A percentile compares a stretch with the other conserved stretches of the same genome.
Evolutionary conservation across 2,113 vertebrate species (phyloP).

Genomic region (Eolophus roseicapilla): DNA sequence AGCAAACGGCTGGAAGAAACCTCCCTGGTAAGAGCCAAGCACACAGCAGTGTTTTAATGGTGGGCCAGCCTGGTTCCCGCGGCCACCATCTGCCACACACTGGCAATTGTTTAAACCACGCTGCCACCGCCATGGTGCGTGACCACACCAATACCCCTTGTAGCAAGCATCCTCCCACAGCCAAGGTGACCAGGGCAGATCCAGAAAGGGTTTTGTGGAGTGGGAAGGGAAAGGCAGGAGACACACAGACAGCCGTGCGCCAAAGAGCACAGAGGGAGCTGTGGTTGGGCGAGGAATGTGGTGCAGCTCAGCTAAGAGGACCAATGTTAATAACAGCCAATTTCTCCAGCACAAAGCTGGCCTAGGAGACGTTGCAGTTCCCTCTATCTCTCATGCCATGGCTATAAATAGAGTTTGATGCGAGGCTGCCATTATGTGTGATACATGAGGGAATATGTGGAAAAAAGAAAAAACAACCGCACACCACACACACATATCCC

Average conservation of each 20-base stretch:
- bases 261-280: background rate
- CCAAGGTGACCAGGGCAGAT: background rate
- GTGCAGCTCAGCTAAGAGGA: background rate
- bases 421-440: background rate
- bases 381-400: background rate
- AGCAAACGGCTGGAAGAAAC: conserved; percentile 6
- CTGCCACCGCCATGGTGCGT: accelerated
- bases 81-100: background rate
- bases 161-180: background rate
- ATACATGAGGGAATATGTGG: background rate
- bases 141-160: background rate
- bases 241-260: background rate
- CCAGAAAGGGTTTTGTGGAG: background rate
- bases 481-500: background rate
- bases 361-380: background rate
- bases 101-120: accelerated
- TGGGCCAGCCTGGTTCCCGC: background rate
- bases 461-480: background rate
- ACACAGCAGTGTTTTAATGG: background rate
- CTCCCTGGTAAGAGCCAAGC: background rate
- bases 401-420: conserved; percentile 4
- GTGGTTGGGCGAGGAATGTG: background rate
- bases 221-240: background rate
- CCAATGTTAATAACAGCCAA: background rate
- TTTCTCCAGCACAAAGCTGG: background rate